A percentile compares a stretch with the other conserved stretches of the same genome.
Evolutionary conservation across 2,888 invertebrate genomes (phyloP).

Genomic region (Magallana nippona): DNA sequence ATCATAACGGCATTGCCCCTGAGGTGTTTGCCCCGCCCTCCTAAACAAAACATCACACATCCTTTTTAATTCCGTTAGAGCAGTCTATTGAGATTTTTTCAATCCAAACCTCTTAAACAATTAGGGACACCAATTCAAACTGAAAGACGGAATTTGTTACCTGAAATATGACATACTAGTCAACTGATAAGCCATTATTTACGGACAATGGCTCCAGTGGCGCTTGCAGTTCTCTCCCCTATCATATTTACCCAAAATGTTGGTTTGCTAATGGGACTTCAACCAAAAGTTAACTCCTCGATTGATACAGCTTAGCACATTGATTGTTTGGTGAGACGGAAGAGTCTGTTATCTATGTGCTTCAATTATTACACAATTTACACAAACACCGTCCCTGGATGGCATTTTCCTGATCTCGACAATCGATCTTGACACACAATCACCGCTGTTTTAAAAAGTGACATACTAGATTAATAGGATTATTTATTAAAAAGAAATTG

Average conservation of each 20-base stretch:
- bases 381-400: constrained; percentile 16
- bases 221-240: constrained; percentile 1
- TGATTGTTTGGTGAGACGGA: constrained; percentile 14
- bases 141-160: constrained; percentile 12
- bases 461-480: constrained; percentile 10
- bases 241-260: constrained; percentile 8
- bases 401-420: constrained; percentile 12
- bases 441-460: not conserved
- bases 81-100: not conserved
- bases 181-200: not conserved
- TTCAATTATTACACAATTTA: constrained; percentile 29
- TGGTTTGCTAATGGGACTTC: constrained; percentile 13
- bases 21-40: constrained; percentile 3
- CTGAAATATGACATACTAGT: constrained; percentile 32
- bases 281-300: constrained; percentile 27
- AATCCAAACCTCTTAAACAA: constrained; percentile 2
- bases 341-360: constrained; percentile 16
- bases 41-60: not conserved
- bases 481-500: not conserved
- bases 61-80: not conserved
- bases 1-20: not conserved
- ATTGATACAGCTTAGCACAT: constrained; percentile 31
- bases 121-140: constrained; percentile 14
- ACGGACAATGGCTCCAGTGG: not conserved
- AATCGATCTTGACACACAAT: constrained; percentile 25